phyloP scores from a whole-genome alignment of 2,113 vertebrate species.

The Passer montanus region DNA sequence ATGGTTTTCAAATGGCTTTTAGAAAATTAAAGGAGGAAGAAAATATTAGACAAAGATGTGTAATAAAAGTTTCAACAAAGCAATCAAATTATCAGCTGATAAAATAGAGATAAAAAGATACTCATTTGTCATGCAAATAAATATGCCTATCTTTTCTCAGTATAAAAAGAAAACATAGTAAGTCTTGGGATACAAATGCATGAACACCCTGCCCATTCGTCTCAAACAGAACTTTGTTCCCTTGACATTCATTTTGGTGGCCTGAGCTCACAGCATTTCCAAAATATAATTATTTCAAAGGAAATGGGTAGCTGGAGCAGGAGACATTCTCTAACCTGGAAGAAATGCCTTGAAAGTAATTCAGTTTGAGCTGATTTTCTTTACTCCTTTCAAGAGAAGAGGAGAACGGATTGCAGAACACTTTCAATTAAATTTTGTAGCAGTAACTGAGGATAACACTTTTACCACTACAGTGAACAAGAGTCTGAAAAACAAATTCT shows the following conservation, averaged over 20 bases:
- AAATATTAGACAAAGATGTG: not conserved
- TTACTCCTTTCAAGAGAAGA: not conserved
- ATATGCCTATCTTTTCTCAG: not conserved
- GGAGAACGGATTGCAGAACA: not conserved
- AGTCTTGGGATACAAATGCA: not conserved
- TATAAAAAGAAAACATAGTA: not conserved
- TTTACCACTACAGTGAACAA: not conserved
- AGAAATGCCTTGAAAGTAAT: not conserved
- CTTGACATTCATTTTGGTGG: not conserved
- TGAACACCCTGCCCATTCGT: not conserved
- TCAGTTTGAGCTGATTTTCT: not conserved
- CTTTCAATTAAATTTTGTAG: not conserved
- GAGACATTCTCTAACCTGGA: not conserved
- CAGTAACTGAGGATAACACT: not conserved
- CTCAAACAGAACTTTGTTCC: not conserved
- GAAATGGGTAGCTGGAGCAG: not conserved
- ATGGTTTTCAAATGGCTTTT: not conserved
- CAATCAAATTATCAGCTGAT: not conserved
- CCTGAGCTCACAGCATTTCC: not conserved
- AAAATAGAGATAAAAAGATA: not conserved
- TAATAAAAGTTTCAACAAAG: constrained; percentile 31
- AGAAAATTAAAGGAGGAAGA: not conserved
- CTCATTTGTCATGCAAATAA: not conserved
- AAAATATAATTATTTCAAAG: not conserved
- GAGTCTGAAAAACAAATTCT: not conserved